Conservation (phyloP, 1,140 invertebrate genomes). For the Musca domestica region DNA sequence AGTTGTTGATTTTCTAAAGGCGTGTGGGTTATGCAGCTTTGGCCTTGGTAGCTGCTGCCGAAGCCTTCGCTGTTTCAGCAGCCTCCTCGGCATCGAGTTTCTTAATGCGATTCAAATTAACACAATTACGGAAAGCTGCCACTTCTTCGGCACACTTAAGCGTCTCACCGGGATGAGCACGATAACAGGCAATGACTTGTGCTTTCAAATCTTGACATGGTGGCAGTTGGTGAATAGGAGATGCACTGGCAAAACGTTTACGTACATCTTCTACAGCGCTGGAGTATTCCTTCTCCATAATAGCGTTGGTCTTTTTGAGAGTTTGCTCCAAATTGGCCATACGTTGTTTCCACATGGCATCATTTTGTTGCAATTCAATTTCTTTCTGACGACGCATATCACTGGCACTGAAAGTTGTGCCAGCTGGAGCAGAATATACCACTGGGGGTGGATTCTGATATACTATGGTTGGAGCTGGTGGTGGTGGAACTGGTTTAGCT, state of each 20-base stretch:
- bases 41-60: slow-evolving; percentile 11
- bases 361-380: slow-evolving; percentile 47
- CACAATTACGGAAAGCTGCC: slow-evolving; percentile 57
- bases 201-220: slow-evolving; percentile 56
- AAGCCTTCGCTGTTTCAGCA: neutral
- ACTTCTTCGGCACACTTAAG: slow-evolving; percentile 57
- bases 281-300: slow-evolving; percentile 57
- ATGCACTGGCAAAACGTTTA: slow-evolving; percentile 48
- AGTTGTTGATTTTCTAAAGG: no score
- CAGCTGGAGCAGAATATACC: slow-evolving; percentile 40
- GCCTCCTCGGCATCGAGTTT: slow-evolving; percentile 32
- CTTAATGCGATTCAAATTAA: slow-evolving; percentile 54
- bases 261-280: slow-evolving; percentile 52
- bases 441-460: slow-evolving; percentile 40
- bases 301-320: slow-evolving; percentile 55
- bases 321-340: slow-evolving; percentile 54
- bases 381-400: slow-evolving; percentile 52
- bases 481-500: slow-evolving; percentile 18
- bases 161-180: slow-evolving; percentile 57
- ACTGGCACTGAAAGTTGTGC: slow-evolving; percentile 47
- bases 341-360: slow-evolving; percentile 57
- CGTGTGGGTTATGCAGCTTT: slow-evolving; percentile 29
- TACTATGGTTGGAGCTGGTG: slow-evolving; percentile 32
- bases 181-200: slow-evolving; percentile 57
- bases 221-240: slow-evolving; percentile 46